Evolutionary conservation across 2,797 vertebrate species (phyloP).

Genomic region (Spinibarbus caldwelli): DNA sequence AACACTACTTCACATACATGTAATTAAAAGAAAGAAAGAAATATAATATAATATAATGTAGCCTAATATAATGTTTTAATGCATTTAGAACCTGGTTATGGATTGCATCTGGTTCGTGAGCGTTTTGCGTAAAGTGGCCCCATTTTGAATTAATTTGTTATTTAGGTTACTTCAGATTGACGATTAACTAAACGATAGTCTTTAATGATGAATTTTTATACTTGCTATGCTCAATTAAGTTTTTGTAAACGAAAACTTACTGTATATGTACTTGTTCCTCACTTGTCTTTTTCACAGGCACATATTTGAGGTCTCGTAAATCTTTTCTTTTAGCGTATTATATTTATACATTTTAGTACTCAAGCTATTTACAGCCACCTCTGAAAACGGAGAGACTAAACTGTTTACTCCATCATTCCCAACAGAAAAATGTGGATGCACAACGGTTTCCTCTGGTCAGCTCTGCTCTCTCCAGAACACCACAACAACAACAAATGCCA

Average conservation of each 20-base stretch:
- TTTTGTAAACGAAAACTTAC: too few relatives aligned
- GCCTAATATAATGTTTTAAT: neutral
- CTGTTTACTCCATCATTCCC: constrained; percentile 46
- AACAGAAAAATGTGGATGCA: constrained; percentile 41
- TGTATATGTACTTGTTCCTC: too few relatives aligned
- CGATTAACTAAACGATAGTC: neutral
- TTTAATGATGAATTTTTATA: too few relatives aligned
- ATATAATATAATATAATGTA: too few relatives aligned
- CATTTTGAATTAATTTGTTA: too few relatives aligned
- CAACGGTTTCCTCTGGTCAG: constrained; percentile 50
- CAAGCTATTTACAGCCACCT: constrained; percentile 27
- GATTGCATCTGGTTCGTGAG: neutral
- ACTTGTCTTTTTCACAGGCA: neutral
- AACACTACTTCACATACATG: too few relatives aligned
- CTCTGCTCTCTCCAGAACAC: constrained; percentile 43
- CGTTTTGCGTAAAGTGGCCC: neutral
- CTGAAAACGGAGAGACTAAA: constrained; percentile 44
- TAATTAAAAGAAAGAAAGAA: too few relatives aligned
- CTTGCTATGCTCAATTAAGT: too few relatives aligned
- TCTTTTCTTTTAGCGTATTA: neutral
- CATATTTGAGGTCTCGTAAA: constrained; percentile 42
- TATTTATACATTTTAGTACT: constrained; percentile 41
- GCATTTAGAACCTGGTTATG: neutral
- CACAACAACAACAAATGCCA: constrained; percentile 48
- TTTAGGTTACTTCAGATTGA: neutral